Percentiles rank a stretch among this genome's conserved stretches.
Evolutionary conservation across 1,140 invertebrate genomes (phyloP).

Genomic region (Oreohelix idahoensis): DNA sequence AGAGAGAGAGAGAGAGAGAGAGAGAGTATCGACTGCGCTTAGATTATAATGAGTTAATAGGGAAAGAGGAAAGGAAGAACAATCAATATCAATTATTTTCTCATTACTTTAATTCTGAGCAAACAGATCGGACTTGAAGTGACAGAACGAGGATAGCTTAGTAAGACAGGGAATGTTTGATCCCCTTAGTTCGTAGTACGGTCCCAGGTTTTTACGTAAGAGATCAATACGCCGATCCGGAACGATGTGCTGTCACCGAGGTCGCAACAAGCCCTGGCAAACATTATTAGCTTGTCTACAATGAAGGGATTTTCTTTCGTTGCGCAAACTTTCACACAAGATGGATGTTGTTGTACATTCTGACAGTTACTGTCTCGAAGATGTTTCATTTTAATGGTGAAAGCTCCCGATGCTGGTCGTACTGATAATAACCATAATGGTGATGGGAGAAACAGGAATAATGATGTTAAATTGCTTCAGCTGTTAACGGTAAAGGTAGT

Average conservation of each 20-base stretch:
- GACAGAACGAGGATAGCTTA: background rate
- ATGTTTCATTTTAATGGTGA: no score
- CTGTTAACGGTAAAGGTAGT: no score
- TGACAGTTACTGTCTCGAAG: no score
- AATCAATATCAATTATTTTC: background rate
- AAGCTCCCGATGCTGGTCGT: no score
- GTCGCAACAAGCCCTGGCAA: background rate
- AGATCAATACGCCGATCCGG: slow-evolving; percentile 2
- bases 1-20: no score
- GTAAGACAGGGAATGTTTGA: background rate
- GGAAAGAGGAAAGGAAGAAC: background rate
- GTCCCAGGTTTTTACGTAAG: background rate
- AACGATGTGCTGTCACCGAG: background rate
- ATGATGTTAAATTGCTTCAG: no score
- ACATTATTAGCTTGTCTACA: slow-evolving; percentile 7
- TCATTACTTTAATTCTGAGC: background rate
- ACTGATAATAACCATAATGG: no score
- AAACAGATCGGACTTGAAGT: background rate
- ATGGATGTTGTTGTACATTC: no score
- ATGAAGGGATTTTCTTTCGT: background rate
- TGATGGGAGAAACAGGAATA: no score
- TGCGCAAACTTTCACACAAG: no score
- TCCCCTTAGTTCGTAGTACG: background rate
- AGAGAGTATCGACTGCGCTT: no score
- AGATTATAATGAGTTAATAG: slow-evolving; percentile 8